A percentile compares a stretch with the other conserved stretches of the same genome.
Conservation (phyloP, 2,113 vertebrate genomes). For the Podilymbus podiceps region DNA sequence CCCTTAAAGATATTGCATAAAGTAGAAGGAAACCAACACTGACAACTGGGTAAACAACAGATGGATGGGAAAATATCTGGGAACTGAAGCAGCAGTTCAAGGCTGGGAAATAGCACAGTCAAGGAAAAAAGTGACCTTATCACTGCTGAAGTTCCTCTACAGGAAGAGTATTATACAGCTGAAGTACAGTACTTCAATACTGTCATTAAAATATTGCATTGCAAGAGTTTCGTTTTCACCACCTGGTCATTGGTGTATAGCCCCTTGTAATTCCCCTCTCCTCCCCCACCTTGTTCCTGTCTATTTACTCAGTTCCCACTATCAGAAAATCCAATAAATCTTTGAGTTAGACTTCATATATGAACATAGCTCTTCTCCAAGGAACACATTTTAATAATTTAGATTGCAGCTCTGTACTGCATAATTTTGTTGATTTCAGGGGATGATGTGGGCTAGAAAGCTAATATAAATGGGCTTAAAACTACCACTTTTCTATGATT, state of each 20-base stretch:
- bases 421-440: constrained; percentile 34
- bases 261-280: background rate
- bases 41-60: background rate
- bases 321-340: constrained; percentile 39
- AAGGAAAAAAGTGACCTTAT: background rate
- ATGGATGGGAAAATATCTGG: background rate
- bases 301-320: constrained; percentile 16
- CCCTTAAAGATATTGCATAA: background rate
- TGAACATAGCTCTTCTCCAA: background rate
- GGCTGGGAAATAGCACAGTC: background rate
- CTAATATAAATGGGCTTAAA: constrained; percentile 5
- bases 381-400: constrained; percentile 47
- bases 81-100: background rate
- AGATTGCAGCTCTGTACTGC: background rate
- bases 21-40: background rate
- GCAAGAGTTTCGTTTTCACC: background rate
- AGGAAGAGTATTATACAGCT: background rate
- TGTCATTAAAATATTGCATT: background rate
- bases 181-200: background rate
- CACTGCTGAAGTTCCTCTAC: background rate
- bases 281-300: background rate
- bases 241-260: background rate
- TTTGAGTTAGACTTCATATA: background rate
- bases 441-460: background rate
- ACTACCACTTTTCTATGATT: background rate